Evolutionary conservation across 2,888 invertebrate species (phyloP).

Genomic region (Thereva unica): DNA sequence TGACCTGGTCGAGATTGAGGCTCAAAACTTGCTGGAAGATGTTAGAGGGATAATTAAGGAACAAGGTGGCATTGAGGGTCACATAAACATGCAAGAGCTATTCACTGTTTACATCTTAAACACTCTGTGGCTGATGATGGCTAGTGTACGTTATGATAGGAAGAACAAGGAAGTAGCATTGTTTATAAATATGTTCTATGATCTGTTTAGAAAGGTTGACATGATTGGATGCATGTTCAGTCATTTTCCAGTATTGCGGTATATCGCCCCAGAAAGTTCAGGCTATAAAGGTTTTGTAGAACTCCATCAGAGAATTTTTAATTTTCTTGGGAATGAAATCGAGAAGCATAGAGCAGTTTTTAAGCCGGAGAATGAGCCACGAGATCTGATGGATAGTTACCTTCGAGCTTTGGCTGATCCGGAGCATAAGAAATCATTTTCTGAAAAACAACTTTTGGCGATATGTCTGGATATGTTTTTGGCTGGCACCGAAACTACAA

Average conservation of each 20-base stretch:
- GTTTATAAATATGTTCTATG: conserved; percentile 70
- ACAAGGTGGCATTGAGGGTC: conserved; percentile 53
- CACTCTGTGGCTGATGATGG: conserved; percentile 82
- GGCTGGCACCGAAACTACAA: conserved; percentile 86
- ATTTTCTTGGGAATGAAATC: conserved; percentile 72
- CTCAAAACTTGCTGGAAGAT: conserved; percentile 66
- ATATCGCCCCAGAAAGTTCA: conserved; percentile 73
- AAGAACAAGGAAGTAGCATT: conserved; percentile 71
- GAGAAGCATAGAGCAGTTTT: conserved; percentile 70
- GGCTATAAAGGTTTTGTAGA: conserved; percentile 76
- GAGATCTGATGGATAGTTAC: conserved; percentile 83
- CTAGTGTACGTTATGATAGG: conserved; percentile 72
- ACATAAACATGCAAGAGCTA: conserved; percentile 71
- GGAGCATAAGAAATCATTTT: conserved; percentile 62
- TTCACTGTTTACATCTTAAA: conserved; percentile 80
- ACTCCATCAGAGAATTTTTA: conserved; percentile 73
- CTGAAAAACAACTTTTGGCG: conserved; percentile 76
- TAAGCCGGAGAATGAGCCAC: conserved; percentile 64
- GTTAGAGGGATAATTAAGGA: conserved; percentile 51
- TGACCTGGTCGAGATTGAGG: conserved; percentile 72
- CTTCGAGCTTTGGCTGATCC: conserved; percentile 68
- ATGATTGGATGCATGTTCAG: conserved; percentile 82
- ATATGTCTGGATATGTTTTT: conserved; percentile 85
- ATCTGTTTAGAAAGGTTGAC: conserved; percentile 73
- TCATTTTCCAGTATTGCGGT: conserved; percentile 74